Percentiles rank a stretch among this genome's conserved stretches.
Evolutionary conservation across 2,888 invertebrate genomes (phyloP).

Genomic region (Ennomos quercinarius): DNA sequence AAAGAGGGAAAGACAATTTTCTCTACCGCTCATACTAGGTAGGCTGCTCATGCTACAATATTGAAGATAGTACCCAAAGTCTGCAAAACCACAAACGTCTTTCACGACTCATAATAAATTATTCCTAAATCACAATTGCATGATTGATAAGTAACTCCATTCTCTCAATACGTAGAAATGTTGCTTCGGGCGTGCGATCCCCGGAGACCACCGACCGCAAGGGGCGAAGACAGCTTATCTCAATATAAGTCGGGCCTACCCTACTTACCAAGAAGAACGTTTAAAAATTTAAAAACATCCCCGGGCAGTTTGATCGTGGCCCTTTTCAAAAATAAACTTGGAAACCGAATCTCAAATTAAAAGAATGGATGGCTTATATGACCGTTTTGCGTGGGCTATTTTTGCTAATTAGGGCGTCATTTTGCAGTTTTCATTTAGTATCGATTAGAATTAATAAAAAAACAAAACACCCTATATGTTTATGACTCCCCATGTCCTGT

Average conservation of each 20-base stretch:
- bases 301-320: constrained; percentile 52
- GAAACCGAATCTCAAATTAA: constrained; percentile 20
- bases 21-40: no score
- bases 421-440: no score
- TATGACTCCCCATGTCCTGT: no score
- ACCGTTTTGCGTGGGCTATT: constrained; percentile 7
- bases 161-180: constrained; percentile 42
- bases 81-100: no score
- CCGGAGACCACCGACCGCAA: constrained; percentile 36
- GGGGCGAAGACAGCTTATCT: constrained; percentile 66
- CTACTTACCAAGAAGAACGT: constrained; percentile 52
- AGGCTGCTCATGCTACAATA: no score
- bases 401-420: not conserved
- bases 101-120: constrained; percentile 3
- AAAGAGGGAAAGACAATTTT: no score
- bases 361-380: constrained; percentile 17
- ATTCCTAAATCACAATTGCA: constrained; percentile 24
- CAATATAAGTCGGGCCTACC: constrained; percentile 72
- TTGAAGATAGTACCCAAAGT: no score
- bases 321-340: constrained; percentile 51
- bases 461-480: no score
- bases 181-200: constrained; percentile 39
- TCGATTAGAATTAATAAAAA: not conserved
- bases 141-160: constrained; percentile 32
- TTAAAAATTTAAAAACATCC: constrained; percentile 70